Evolutionary conservation across 92 coral and sea anemone genomes (phyloP), one percentile per base, ranked within the genome.

Genomic region (Plumapathes pennacea): DNA sequence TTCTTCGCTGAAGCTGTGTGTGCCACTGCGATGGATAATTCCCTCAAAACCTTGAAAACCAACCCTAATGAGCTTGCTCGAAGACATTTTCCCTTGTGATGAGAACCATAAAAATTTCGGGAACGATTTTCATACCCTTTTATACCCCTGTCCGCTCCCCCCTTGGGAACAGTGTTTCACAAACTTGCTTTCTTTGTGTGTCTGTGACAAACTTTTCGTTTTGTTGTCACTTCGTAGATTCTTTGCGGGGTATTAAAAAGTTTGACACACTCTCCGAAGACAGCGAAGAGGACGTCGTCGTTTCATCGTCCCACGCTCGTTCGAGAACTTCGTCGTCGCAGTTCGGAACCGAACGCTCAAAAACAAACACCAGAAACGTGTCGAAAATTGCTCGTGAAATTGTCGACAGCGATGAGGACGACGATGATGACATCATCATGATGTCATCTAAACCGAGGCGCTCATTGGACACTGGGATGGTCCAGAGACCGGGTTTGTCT

Each of bases 381-480:
- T n/a, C n/a, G n/a, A 36, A 36, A 45, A 64, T 37, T 66, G 25
- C 54, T 14, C 64, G 50, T 38, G 90, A 79, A 67, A 67, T 84
- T 42, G 87, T 70, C 8, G 95, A 79, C 37, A 67, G 89, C 39
- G 85, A 76, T 54, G 95, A 74, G 52, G 94, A 85, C 26, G 94
- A 80, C 2, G 88, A 75, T 13, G 88, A 81, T 7, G 81, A 73
- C n/a, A n/a, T n/a, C 11, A 70, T 41, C 36, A 74, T 31, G 11
- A 38, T 73, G 20, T 41, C 73, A 10, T 13, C 71, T 12, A 24
- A 33, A 1, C 44, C 82, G 2, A 78, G 60, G 14, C 43, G 67
- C 23, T 38, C 72, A 24, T 55, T 64, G 19, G 72, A 64, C 38
- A 64, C 72, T 18, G 72, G 72, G 22, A 18, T 64, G 28, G 39